Base-by-base conservation (phyloP, 92 coral and sea anemone genomes). In the Virgularia gustaviana region DNA sequence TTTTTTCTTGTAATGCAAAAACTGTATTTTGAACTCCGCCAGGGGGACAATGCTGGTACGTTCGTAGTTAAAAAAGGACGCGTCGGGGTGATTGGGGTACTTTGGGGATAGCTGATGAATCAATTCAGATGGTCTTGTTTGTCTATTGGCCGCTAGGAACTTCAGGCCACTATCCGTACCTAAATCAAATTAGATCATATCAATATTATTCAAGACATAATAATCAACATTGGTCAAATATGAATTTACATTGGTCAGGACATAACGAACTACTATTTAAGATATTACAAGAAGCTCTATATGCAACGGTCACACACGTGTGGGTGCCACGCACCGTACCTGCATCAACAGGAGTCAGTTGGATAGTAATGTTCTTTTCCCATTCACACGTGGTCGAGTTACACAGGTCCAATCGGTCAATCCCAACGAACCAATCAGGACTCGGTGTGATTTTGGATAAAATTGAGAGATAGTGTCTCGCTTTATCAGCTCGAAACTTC, bases 391-490 rank as follows among this genome's bases (percentile, higher is more conserved):
- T 87, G 49, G 67, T 77, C 32, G 47, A 30, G 75, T 75, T 80
- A 77, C 98, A 92, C 35, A 92, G 87, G 70, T 92, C 88, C 11
- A 92, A 63, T 35, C 98, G 85, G 70, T 92, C 98, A 36, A 89
- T 77, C n/a, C 98, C 98, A 16, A 92, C 96, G 73, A 77, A 86
- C 98, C 98, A 92, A 54, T 92, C 98, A 23, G 98, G 98, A 33
- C 98, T 92, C 8, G 98, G 98, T 15, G 56, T 65, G 49, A 92
- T 83, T 65, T 88, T 81, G 28, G 98, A 65, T 32, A 92, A 53
- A 15, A 83, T 85, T 36, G 96, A 89, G 35, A 92, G 52, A n/a
- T 86, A 72, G 56, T 82, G 85, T 23, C 85, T 88, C 42, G 79
- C 39, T 25, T 49, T 84, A 82, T 92, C 96, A 25, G 88, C 96